Percentiles rank a stretch among this genome's conserved stretches.
Conservation (phyloP, 2,113 vertebrate genomes). For the Jacana jacana region DNA sequence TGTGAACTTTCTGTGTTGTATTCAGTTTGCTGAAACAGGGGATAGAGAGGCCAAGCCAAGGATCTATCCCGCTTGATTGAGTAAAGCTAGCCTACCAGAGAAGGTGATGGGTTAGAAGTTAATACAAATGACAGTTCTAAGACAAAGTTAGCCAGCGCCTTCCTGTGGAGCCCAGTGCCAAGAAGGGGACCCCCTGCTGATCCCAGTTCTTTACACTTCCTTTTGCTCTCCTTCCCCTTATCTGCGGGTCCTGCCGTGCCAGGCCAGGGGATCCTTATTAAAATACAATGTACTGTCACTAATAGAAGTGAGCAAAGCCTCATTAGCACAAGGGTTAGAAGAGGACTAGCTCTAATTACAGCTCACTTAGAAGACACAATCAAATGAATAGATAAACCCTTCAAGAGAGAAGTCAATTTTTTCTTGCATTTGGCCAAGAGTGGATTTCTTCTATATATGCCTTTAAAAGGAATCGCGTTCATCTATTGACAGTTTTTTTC, state of each 20-base stretch:
- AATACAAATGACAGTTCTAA: slow-evolving; percentile 77
- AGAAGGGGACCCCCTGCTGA: slow-evolving; percentile 60
- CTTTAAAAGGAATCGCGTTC: neutral
- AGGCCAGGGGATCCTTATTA: slow-evolving; percentile 46
- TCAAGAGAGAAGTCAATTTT: slow-evolving; percentile 42
- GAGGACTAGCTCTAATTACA: slow-evolving; percentile 63
- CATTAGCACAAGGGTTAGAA: slow-evolving; percentile 59
- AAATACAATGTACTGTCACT: slow-evolving; percentile 65
- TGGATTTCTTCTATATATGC: neutral
- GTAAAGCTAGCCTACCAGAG: slow-evolving; percentile 64
- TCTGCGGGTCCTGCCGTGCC: slow-evolving; percentile 38
- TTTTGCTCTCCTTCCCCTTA: slow-evolving; percentile 57
- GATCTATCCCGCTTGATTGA: slow-evolving; percentile 74
- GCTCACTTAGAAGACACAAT: slow-evolving; percentile 30
- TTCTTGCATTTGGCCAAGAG: neutral
- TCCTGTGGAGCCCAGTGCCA: slow-evolving; percentile 60
- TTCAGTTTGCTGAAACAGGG: slow-evolving; percentile 71
- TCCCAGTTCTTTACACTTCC: slow-evolving; percentile 49
- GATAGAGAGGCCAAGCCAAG: slow-evolving; percentile 69
- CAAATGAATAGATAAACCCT: slow-evolving; percentile 52
- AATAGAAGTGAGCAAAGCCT: slow-evolving; percentile 66
- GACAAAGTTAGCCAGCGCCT: slow-evolving; percentile 63
- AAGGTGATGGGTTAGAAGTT: slow-evolving; percentile 80
- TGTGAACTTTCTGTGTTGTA: slow-evolving; percentile 79
- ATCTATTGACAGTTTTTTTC: neutral